phyloP scores from a whole-genome alignment of 2,888 invertebrate genomes.

The Andrena flavipes region DNA sequence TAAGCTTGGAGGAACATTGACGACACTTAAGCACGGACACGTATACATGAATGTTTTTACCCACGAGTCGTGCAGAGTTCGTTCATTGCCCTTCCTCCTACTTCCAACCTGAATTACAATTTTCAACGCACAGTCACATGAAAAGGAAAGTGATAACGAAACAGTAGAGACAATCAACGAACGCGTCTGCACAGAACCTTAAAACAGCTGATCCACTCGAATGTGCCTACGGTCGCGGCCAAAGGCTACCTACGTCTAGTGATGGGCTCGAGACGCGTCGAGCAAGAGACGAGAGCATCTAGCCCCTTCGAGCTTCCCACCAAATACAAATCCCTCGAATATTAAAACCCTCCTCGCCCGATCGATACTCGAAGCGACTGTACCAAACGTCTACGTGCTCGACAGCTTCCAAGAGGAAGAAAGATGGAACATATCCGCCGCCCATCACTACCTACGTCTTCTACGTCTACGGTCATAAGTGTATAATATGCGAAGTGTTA shows the following conservation, averaged over 20 bases:
- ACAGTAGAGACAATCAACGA: conserved; percentile 18
- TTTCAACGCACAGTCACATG: no score
- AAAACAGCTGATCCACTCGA: conserved; percentile 47
- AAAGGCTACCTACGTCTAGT: conserved; percentile 65
- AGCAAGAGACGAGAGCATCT: background rate
- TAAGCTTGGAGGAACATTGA: conserved; percentile 56
- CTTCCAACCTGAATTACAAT: background rate
- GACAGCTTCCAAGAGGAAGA: background rate
- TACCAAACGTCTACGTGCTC: background rate
- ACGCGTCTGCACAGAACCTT: conserved; percentile 18
- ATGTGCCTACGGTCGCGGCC: conserved; percentile 78
- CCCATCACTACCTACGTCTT: conserved; percentile 69
- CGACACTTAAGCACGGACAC: conserved; percentile 49
- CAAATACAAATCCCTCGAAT: background rate
- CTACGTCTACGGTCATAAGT: conserved; percentile 79
- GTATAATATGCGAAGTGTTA: conserved; percentile 81
- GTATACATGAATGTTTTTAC: conserved; percentile 45
- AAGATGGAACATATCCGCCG: conserved; percentile 45
- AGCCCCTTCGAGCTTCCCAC: conserved; percentile 24
- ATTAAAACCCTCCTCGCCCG: background rate
- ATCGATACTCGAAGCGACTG: conserved; percentile 3
- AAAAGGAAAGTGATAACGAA: background rate
- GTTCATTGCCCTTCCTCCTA: conserved; percentile 11
- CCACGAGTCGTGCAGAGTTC: conserved; percentile 31
- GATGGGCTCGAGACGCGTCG: conserved; percentile 40